phyloP scores from a whole-genome alignment of 2,113 vertebrate species.

The Carassius gibelio region DNA sequence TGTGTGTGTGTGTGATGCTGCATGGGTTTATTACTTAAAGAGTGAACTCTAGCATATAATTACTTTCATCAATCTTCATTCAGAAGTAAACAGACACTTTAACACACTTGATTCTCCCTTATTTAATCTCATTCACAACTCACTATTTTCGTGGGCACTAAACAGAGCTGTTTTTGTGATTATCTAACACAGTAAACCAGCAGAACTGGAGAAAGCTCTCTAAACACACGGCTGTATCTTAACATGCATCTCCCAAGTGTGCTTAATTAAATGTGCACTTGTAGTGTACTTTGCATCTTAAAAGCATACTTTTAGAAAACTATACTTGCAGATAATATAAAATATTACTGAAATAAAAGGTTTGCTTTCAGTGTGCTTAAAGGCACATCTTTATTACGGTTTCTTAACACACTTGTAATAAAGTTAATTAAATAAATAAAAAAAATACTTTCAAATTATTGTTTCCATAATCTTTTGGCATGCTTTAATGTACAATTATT shows the following conservation, averaged over 20 bases:
- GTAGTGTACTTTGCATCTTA: too few species aligned
- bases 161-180: neutral
- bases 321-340: too few species aligned
- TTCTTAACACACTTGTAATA: too few species aligned
- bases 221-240: neutral
- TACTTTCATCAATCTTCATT: conserved; percentile 26
- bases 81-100: conserved; percentile 1
- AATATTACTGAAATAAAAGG: neutral
- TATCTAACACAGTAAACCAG: neutral
- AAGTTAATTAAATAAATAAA: too few species aligned
- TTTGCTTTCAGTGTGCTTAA: too few species aligned
- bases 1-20: neutral
- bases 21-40: neutral
- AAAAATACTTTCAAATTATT: too few species aligned
- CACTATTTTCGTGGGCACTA: neutral
- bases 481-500: too few species aligned
- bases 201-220: neutral
- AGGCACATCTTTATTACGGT: too few species aligned
- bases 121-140: neutral
- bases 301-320: neutral
- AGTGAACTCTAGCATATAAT: neutral
- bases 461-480: too few species aligned
- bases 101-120: neutral
- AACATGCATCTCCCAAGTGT: neutral
- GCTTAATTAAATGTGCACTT: too few species aligned